Conservation (phyloP, 2,113 vertebrate genomes). For the Microcebus jonahi region DNA sequence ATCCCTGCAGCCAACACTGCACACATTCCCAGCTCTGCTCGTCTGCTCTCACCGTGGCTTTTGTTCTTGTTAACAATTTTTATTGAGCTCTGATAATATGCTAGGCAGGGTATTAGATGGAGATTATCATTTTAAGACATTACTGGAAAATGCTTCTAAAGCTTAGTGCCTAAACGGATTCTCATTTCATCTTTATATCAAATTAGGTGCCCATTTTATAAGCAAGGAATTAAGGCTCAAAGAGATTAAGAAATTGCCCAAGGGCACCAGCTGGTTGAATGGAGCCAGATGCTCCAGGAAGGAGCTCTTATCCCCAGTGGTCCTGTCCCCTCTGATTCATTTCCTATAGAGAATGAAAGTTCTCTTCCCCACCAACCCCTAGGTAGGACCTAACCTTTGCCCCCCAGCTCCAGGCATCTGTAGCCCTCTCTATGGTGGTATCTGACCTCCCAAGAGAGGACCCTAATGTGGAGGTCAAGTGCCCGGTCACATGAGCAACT, state of each 20-base stretch:
- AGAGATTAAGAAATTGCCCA: constrained; percentile 20
- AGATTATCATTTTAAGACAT: constrained; percentile 12
- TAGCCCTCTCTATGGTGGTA: neutral
- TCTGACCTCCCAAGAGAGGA: neutral
- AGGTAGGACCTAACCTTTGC: neutral
- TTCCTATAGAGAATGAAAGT: neutral
- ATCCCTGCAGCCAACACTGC: neutral
- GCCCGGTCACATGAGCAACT: neutral
- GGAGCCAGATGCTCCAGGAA: neutral
- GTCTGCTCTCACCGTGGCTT: neutral
- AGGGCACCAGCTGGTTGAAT: neutral
- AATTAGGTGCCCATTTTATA: neutral
- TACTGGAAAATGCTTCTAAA: constrained; percentile 16
- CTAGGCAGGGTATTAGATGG: neutral
- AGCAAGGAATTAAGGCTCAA: constrained; percentile 15
- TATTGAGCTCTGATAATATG: neutral
- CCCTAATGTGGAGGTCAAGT: neutral
- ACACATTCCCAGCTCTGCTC: neutral
- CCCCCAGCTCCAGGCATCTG: neutral
- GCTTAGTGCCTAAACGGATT: neutral
- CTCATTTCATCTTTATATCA: constrained; percentile 20
- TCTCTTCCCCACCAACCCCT: neutral
- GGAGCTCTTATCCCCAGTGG: neutral
- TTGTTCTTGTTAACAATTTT: neutral
- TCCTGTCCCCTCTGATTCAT: neutral